Evolutionary conservation across 2,797 vertebrate species (phyloP).

Genomic region (Apogon hyalosoma): DNA sequence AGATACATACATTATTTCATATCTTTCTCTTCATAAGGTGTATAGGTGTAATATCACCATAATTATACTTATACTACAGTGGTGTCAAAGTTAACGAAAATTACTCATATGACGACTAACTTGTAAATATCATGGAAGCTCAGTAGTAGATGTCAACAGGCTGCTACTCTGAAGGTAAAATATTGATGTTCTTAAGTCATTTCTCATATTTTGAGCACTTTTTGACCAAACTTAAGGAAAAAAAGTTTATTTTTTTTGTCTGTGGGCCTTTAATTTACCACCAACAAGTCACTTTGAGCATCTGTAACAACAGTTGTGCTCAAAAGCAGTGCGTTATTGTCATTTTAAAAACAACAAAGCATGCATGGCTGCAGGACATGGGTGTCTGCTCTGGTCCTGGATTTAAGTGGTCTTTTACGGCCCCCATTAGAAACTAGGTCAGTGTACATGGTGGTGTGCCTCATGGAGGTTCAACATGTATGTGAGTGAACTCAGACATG

Average conservation of each 20-base stretch:
- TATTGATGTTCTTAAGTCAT: background rate
- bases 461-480: slow-evolving; percentile 7
- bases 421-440: slow-evolving; percentile 48
- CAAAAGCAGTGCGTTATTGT: no score
- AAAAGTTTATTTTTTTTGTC: no score
- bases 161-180: slow-evolving; percentile 6
- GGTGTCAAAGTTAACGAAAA: no score
- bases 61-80: no score
- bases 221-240: background rate
- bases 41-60: no score
- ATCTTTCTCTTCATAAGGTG: no score
- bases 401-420: slow-evolving; percentile 13
- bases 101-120: no score
- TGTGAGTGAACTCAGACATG: background rate
- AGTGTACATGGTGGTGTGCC: slow-evolving; percentile 3
- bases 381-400: background rate
- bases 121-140: no score
- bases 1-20: no score
- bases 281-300: no score
- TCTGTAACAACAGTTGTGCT: no score
- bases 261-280: background rate
- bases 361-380: background rate
- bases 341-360: no score
- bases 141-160: background rate
- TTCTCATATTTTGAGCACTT: background rate